phyloP scores from a whole-genome alignment of 2,113 vertebrate genomes.

The Dicaeum eximium region DNA sequence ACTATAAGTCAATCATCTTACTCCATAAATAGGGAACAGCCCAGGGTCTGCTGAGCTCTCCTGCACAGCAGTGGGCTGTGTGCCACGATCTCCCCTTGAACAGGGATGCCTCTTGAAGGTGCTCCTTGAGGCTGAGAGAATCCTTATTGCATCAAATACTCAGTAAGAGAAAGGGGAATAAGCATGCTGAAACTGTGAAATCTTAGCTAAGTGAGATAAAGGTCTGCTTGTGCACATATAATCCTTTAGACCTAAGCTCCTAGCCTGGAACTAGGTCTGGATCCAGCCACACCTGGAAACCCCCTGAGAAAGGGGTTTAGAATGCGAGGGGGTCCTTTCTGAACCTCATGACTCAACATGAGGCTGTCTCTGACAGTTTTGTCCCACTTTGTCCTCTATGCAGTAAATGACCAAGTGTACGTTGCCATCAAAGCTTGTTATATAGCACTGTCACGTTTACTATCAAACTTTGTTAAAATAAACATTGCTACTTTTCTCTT shows the following conservation, averaged over 20 bases:
- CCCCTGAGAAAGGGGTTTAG: neutral
- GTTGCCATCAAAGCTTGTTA: neutral
- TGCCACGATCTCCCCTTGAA: neutral
- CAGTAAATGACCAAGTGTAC: neutral
- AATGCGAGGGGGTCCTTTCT: neutral
- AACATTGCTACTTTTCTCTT: neutral
- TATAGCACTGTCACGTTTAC: neutral
- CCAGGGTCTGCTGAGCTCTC: neutral
- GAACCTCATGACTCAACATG: neutral
- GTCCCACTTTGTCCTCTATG: neutral
- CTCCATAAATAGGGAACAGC: neutral
- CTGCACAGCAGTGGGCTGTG: neutral
- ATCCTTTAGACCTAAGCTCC: neutral
- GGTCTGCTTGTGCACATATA: neutral
- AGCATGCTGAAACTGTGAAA: neutral
- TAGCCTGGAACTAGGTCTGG: neutral
- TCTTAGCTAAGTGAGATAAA: neutral
- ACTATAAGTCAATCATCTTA: neutral
- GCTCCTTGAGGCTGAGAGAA: neutral
- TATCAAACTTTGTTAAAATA: neutral
- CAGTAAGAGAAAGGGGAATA: neutral
- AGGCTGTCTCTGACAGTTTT: neutral
- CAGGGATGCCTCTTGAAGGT: neutral
- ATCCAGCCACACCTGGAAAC: neutral
- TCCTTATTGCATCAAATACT: neutral